Conservation (phyloP, 2,888 invertebrate genomes). For the Orgyia antiqua region DNA sequence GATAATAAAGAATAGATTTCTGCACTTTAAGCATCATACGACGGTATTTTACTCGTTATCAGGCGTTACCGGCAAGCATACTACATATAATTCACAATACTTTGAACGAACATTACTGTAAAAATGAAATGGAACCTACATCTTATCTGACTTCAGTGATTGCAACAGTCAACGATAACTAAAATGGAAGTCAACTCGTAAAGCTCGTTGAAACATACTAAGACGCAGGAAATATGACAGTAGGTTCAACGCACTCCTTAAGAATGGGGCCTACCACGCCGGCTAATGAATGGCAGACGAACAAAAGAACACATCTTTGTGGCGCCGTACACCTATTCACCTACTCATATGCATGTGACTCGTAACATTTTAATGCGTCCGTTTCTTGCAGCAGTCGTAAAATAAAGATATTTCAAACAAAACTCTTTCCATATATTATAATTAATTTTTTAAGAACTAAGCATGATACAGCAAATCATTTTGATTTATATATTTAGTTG, state of each 20-base stretch:
- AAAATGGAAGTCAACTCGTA: conserved; percentile 54
- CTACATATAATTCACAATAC: too few species aligned
- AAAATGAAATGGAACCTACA: conserved; percentile 15
- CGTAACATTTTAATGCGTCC: conserved; percentile 25
- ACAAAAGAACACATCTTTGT: conserved; percentile 61
- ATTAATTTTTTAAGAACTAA: too few species aligned
- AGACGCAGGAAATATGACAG: conserved; percentile 58
- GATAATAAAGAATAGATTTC: too few species aligned
- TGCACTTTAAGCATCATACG: too few species aligned
- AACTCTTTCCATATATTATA: conserved; percentile 6
- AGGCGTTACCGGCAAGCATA: too few species aligned
- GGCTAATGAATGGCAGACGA: conserved; percentile 69
- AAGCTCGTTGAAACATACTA: conserved; percentile 57
- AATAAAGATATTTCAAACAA: conserved; percentile 15
- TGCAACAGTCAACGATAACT: conserved; percentile 40
- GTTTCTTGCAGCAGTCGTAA: conserved; percentile 12
- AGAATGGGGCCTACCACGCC: conserved; percentile 63
- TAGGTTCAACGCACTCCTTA: conserved; percentile 61
- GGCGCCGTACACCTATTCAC: conserved; percentile 41
- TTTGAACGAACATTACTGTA: too few species aligned
- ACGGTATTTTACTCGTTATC: too few species aligned
- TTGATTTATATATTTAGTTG: too few species aligned
- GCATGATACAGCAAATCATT: too few species aligned
- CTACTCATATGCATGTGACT: conserved; percentile 39
- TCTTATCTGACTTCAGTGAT: conserved; percentile 18